A percentile compares a stretch with the other conserved stretches of the same genome.
Conservation (phyloP, 2,113 vertebrate genomes). For the Oophaga pumilio region DNA sequence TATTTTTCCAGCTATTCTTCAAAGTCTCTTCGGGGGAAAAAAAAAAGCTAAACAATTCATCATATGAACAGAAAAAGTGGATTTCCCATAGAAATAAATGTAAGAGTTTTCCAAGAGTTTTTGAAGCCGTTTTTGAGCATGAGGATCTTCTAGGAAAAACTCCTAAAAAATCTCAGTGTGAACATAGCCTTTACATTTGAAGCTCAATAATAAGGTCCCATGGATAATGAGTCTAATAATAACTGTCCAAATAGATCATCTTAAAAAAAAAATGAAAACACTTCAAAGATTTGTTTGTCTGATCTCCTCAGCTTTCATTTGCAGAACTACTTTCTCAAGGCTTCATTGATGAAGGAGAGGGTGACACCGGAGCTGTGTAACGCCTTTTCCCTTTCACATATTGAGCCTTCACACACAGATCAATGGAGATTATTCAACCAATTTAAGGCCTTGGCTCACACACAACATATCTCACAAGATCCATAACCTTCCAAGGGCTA, state of each 20-base stretch:
- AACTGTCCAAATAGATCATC: not conserved
- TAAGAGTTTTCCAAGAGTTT: too few relatives aligned
- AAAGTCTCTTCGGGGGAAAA: too few relatives aligned
- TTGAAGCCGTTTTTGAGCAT: too few relatives aligned
- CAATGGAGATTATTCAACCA: constrained; percentile 46
- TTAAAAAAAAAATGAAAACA: too few relatives aligned
- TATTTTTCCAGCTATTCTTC: too few relatives aligned
- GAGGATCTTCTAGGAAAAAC: too few relatives aligned
- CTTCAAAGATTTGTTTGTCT: not conserved
- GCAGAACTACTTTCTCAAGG: not conserved
- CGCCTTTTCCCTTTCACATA: constrained; percentile 42
- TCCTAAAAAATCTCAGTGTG: too few relatives aligned
- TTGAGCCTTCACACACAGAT: constrained; percentile 54
- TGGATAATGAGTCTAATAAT: not conserved
- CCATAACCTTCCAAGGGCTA: constrained; percentile 15
- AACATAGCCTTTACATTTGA: too few relatives aligned
- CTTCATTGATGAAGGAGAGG: not conserved
- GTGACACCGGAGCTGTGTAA: not conserved
- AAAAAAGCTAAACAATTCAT: too few relatives aligned
- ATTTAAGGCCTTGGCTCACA: constrained; percentile 10
- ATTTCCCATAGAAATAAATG: too few relatives aligned
- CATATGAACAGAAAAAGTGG: too few relatives aligned
- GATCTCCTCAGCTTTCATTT: not conserved
- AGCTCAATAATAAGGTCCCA: too few relatives aligned
- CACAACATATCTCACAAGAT: constrained; percentile 14